Conservation (phyloP, 2,888 invertebrate species). For the Harpagoxenus sublaevis region DNA sequence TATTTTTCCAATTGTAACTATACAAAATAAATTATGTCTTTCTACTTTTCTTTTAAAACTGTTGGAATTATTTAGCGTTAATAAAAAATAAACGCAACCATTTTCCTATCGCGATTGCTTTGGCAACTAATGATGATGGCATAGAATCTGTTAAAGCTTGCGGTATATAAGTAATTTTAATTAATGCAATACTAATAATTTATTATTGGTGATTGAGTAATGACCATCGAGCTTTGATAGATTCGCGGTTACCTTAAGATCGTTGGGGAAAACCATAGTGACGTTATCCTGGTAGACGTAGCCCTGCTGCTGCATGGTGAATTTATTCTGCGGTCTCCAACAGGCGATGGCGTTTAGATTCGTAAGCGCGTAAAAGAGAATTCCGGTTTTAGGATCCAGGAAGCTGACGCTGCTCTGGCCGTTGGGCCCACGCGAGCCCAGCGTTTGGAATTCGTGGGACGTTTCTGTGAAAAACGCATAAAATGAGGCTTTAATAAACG, state of each 20-base stretch:
- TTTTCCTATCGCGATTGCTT: neutral
- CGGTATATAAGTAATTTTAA: neutral
- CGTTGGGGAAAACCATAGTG: constrained; percentile 92
- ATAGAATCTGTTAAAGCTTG: neutral
- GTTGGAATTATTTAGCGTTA: neutral
- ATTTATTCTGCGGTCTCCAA: constrained; percentile 91
- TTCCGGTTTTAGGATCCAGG: constrained; percentile 90
- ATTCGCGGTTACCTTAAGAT: constrained; percentile 89
- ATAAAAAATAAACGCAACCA: neutral
- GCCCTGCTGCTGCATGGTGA: constrained; percentile 91
- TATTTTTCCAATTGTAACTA: constrained; percentile 1
- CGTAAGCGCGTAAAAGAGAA: constrained; percentile 92
- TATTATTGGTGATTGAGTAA: neutral
- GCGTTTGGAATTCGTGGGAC: constrained; percentile 89
- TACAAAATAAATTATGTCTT: neutral
- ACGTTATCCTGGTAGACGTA: constrained; percentile 91
- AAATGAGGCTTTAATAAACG: neutral
- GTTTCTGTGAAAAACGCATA: constrained; percentile 82
- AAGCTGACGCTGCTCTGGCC: constrained; percentile 92
- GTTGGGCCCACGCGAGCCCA: constrained; percentile 91
- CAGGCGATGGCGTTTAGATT: constrained; percentile 93
- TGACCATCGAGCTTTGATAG: neutral
- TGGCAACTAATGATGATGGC: neutral
- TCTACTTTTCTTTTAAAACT: neutral
- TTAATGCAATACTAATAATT: neutral